A percentile compares a stretch with the other conserved stretches of the same genome.
Conservation (phyloP, 2,797 vertebrate species). For the Arctocebus calabarensis region DNA sequence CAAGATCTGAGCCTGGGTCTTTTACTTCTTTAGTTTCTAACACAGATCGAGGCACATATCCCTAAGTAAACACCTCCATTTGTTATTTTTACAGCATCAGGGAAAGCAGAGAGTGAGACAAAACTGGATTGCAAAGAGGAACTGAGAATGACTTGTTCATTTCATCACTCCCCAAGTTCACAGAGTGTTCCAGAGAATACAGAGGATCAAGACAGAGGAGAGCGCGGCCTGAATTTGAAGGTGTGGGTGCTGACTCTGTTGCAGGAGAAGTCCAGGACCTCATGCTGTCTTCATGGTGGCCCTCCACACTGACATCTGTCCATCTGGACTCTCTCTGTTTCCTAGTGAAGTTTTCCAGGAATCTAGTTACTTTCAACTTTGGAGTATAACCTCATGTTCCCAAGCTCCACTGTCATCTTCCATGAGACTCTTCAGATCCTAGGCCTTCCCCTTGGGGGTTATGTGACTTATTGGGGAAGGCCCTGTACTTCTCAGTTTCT, state of each 20-base stretch:
- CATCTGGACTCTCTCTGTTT: not conserved
- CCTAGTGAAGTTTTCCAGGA: not conserved
- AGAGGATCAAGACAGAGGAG: too few relatives aligned
- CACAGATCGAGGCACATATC: not conserved
- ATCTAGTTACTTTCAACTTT: not conserved
- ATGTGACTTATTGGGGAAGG: not conserved
- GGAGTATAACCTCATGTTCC: too few relatives aligned
- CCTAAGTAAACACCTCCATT: not conserved
- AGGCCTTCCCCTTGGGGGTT: not conserved
- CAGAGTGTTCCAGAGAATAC: not conserved
- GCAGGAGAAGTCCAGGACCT: not conserved
- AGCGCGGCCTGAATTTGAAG: not conserved
- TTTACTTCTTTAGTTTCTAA: not conserved
- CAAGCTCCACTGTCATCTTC: not conserved
- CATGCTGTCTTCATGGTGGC: rapidly evolving
- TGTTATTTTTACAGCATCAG: not conserved
- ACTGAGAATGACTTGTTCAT: not conserved
- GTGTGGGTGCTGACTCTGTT: too few relatives aligned
- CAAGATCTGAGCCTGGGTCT: not conserved
- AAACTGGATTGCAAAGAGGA: not conserved
- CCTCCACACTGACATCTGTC: too few relatives aligned
- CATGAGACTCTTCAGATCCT: not conserved
- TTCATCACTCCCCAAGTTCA: not conserved
- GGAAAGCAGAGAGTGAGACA: not conserved
- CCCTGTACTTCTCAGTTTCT: not conserved